These are phyloP conservation scores for Eupeodes corollae DNA, from an alignment of 1,140 invertebrate genomes.

Conservation along the genomic window DNA sequence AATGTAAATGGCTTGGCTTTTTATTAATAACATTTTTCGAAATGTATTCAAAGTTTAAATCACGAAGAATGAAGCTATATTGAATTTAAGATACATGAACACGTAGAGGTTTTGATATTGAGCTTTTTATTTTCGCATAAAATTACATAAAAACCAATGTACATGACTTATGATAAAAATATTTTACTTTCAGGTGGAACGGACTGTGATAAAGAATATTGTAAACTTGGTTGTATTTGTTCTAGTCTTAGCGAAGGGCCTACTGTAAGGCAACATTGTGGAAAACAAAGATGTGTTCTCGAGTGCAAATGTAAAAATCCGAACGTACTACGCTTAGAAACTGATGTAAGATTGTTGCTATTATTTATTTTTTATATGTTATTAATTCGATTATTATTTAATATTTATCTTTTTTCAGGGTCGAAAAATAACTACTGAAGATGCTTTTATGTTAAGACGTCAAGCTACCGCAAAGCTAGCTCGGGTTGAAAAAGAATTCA, in stretches of 20 bases:
- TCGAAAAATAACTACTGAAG: constrained; percentile 27
- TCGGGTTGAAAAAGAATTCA: constrained; percentile 35
- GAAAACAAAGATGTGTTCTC: constrained; percentile 20
- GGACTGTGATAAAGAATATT: constrained; percentile 20
- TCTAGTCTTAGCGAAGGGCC: constrained; percentile 16
- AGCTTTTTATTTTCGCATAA: too few species aligned
- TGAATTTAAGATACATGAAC: too few species aligned
- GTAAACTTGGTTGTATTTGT: constrained; percentile 30
- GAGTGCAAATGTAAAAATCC: constrained; percentile 19
- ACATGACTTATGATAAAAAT: too few species aligned
- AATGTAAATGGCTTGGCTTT: too few species aligned
- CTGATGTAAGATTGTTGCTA: constrained; percentile 15
- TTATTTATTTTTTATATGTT: neutral
- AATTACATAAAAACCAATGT: too few species aligned
- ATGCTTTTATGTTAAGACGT: constrained; percentile 26
- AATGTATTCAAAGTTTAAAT: too few species aligned
- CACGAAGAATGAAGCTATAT: too few species aligned
- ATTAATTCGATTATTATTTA: neutral
- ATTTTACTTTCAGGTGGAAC: constrained; percentile 13
- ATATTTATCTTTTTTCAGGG: constrained; percentile 10
- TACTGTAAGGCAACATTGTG: constrained; percentile 23
- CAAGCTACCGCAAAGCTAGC: constrained; percentile 30
- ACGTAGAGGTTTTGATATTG: too few species aligned
- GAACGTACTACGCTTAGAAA: constrained; percentile 25
- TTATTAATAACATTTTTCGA: too few species aligned